phyloP scores from a whole-genome alignment of 2,797 vertebrate genomes.

The Rhinoraja longicauda region DNA sequence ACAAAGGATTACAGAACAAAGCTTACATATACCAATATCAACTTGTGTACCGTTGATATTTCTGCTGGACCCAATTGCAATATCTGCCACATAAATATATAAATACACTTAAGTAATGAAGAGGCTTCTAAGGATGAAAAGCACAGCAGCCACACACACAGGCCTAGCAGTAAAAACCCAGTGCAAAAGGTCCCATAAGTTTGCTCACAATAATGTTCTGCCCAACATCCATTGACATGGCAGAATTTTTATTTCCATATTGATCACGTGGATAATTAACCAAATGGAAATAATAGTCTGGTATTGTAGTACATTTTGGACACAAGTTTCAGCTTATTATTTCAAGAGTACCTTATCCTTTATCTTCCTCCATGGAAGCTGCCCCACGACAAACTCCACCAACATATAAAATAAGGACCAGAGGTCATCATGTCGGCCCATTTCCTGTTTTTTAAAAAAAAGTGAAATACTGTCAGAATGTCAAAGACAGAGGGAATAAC shows the following conservation, averaged over 20 bases:
- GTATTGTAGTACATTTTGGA: background rate
- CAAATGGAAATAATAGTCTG: background rate
- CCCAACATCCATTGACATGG: background rate
- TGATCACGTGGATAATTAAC: background rate
- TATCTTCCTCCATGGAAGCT: slow-evolving; percentile 97
- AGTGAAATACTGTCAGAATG: background rate
- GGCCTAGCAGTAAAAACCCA: background rate
- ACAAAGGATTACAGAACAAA: background rate
- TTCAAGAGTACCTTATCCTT: slow-evolving; percentile 82
- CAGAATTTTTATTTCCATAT: background rate
- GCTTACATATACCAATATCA: background rate
- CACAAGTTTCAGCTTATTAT: background rate
- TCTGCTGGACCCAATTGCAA: background rate
- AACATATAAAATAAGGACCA: slow-evolving; percentile 99
- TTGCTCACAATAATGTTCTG: background rate
- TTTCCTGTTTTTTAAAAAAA: slow-evolving; percentile 71
- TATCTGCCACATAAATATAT: background rate
- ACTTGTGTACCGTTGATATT: background rate
- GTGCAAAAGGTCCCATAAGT: background rate
- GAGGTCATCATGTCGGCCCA: slow-evolving; percentile 95
- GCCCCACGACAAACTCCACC: slow-evolving; percentile 93
- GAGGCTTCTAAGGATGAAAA: background rate
- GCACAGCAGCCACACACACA: background rate
- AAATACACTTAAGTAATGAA: background rate
- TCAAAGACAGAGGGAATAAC: background rate